phyloP scores from a whole-genome alignment of 2,113 vertebrate genomes.

The Corynorhinus townsendii region DNA sequence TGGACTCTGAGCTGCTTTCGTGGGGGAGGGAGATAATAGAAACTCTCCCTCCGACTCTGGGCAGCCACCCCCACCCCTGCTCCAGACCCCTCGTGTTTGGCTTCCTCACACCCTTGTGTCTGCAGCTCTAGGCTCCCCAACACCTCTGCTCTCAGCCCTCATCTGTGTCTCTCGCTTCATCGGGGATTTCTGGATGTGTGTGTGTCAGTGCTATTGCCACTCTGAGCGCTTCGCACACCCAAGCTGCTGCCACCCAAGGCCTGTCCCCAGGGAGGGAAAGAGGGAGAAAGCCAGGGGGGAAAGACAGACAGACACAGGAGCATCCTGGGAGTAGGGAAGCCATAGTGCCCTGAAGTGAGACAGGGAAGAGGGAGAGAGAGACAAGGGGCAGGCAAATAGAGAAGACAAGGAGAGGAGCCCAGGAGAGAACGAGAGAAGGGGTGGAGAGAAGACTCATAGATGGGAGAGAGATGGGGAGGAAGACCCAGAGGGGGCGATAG shows the following conservation, averaged over 20 bases:
- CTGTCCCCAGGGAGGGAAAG: background rate
- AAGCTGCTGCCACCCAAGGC: conserved; percentile 20
- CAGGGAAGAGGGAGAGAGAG: too few relatives aligned
- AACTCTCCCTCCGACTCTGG: background rate
- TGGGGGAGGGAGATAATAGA: background rate
- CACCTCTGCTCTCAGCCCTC: conserved; percentile 16
- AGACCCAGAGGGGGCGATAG: background rate
- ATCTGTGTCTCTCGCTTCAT: background rate
- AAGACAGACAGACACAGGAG: background rate
- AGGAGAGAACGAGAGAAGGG: background rate
- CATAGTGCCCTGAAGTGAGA: background rate
- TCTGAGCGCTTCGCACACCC: conserved; percentile 25
- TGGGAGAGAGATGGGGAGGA: background rate
- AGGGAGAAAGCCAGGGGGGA: background rate
- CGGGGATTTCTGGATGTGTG: background rate
- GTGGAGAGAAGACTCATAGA: background rate
- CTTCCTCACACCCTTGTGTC: background rate
- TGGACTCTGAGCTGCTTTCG: background rate
- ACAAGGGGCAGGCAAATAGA: background rate
- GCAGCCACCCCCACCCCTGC: background rate
- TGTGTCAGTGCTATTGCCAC: background rate
- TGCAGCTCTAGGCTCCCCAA: background rate
- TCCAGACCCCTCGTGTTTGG: background rate
- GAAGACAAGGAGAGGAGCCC: background rate
- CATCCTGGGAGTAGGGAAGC: background rate